Conservation (phyloP, 2,113 vertebrate species). For the Indicator maculatus region DNA sequence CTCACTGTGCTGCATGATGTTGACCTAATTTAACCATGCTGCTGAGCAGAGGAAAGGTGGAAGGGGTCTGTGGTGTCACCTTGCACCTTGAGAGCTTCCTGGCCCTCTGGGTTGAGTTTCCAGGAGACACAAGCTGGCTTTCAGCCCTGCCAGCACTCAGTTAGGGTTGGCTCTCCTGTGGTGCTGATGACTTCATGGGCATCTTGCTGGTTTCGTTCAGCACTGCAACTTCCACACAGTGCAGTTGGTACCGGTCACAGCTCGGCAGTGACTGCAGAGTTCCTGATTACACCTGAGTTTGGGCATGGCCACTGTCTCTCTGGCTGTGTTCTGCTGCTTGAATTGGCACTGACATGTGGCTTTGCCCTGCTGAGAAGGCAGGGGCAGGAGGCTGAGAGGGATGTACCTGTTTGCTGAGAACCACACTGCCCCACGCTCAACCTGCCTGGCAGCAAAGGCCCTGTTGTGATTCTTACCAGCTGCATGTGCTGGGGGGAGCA, state of each 20-base stretch:
- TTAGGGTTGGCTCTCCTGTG: not conserved
- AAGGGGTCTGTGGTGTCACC: not conserved
- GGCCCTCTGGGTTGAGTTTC: not conserved
- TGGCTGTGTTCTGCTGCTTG: not conserved
- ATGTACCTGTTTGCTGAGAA: not conserved
- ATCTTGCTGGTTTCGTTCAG: not conserved
- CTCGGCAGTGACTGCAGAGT: not conserved
- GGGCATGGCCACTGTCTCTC: not conserved
- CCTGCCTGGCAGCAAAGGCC: not conserved
- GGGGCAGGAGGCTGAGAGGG: not conserved
- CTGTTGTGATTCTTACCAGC: accelerated
- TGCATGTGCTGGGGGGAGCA: accelerated
- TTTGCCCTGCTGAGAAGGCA: not conserved
- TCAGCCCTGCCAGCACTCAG: accelerated
- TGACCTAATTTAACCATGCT: not conserved
- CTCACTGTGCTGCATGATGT: accelerated
- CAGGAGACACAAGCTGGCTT: not conserved
- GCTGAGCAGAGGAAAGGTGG: not conserved
- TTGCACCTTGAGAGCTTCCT: constrained; percentile 15
- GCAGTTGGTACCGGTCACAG: accelerated
- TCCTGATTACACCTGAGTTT: not conserved
- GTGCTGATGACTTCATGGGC: accelerated
- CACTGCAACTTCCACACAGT: not conserved
- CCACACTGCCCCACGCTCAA: not conserved
- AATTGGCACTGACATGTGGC: not conserved